Conservation (phyloP, 2,113 vertebrate genomes). For the Sapayoa aenigma region DNA sequence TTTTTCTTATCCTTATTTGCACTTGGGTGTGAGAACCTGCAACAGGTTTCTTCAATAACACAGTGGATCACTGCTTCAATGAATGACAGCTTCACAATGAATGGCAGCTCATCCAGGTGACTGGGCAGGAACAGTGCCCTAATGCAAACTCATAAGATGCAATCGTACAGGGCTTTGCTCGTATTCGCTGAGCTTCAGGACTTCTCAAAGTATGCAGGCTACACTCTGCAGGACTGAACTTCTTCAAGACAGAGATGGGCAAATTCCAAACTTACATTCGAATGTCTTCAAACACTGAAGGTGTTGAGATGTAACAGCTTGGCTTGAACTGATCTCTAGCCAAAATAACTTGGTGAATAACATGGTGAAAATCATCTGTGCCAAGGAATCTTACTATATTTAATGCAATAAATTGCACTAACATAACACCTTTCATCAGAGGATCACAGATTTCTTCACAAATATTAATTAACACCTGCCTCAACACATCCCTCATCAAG, state of each 20-base stretch:
- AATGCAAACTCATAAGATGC: not conserved
- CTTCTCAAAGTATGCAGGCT: not conserved
- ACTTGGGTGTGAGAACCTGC: not conserved
- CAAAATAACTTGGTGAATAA: slow-evolving; percentile 41
- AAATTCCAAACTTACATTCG: not conserved
- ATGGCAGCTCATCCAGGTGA: not conserved
- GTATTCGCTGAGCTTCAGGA: not conserved
- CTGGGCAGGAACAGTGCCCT: not conserved
- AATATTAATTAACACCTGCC: slow-evolving; percentile 40
- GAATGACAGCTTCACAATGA: not conserved
- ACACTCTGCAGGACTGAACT: not conserved
- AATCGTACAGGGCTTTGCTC: not conserved
- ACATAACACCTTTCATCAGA: slow-evolving; percentile 36
- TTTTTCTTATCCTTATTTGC: not conserved
- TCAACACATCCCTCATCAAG: not conserved
- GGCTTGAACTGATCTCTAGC: slow-evolving; percentile 31
- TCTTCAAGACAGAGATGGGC: not conserved
- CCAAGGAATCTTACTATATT: slow-evolving; percentile 39
- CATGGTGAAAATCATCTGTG: slow-evolving; percentile 17
- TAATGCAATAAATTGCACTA: slow-evolving; percentile 36
- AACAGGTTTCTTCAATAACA: not conserved
- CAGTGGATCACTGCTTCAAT: not conserved
- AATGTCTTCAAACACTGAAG: slow-evolving; percentile 17
- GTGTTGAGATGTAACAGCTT: slow-evolving; percentile 54
- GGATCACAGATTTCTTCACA: slow-evolving; percentile 34